These are phyloP conservation scores for Synergus gifuensis DNA, from an alignment of 2,888 invertebrate genomes.

Conservation along the genomic window DNA sequence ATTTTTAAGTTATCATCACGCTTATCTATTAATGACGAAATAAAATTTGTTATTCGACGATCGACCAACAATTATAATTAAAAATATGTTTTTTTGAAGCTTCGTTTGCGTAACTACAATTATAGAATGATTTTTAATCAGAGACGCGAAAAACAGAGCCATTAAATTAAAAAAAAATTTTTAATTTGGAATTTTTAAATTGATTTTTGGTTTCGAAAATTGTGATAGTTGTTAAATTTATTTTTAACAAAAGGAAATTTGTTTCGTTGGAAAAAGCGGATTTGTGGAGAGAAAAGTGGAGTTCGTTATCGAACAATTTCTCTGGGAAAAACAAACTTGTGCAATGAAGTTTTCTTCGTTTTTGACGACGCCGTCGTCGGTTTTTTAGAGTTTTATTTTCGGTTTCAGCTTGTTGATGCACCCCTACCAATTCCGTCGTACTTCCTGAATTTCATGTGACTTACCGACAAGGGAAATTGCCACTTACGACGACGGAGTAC, in stretches of 20 bases:
- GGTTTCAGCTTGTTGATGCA: conserved; percentile 17
- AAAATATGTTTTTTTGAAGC: neutral
- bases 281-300: neutral
- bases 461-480: conserved; percentile 20
- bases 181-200: neutral
- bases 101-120: neutral
- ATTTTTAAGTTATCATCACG: neutral
- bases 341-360: neutral
- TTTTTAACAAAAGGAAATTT: neutral
- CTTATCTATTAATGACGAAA: conserved; percentile 1
- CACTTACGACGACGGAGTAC: conserved; percentile 12
- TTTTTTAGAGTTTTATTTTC: conserved; percentile 10
- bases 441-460: conserved; percentile 20
- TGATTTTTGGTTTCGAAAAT: neutral
- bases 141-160: neutral
- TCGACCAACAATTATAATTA: neutral
- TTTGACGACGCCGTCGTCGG: neutral
- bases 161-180: neutral
- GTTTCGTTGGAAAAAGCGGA: neutral
- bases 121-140: neutral
- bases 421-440: conserved; percentile 12
- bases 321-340: conserved; percentile 7
- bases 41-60: neutral
- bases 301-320: conserved; percentile 2
- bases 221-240: neutral